phyloP scores from a whole-genome alignment of 1,140 invertebrate genomes.

The Conus ventricosus region DNA sequence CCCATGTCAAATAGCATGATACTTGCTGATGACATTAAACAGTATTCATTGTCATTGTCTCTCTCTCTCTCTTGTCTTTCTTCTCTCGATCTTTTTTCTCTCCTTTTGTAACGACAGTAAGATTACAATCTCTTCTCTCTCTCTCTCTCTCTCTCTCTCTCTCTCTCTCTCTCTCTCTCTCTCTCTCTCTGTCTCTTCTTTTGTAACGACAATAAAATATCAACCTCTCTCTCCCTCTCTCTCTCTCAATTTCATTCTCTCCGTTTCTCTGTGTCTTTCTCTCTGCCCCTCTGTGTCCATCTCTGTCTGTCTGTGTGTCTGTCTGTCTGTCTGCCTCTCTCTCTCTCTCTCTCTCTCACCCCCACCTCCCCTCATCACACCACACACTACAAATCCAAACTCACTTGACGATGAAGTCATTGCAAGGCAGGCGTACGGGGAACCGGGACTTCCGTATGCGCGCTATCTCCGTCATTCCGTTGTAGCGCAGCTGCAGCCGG shows the following conservation, averaged over 20 bases:
- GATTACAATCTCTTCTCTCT: too few species aligned
- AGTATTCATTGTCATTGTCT: too few species aligned
- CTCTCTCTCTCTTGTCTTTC: too few species aligned
- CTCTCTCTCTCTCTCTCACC: background rate
- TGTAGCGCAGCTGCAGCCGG: conserved; percentile 82
- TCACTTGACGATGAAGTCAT: conserved; percentile 60
- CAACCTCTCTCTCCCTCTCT: background rate
- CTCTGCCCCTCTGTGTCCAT: background rate
- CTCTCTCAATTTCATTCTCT: background rate
- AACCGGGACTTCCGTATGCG: conserved; percentile 63
- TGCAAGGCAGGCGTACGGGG: conserved; percentile 54
- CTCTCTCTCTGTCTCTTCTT: background rate
- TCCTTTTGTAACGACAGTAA: too few species aligned
- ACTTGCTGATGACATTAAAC: too few species aligned
- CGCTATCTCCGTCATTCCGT: conserved; percentile 68
- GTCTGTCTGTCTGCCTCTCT: background rate
- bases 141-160: background rate
- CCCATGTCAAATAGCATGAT: too few species aligned
- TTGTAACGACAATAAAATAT: too few species aligned
- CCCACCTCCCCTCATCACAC: too few species aligned
- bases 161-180: background rate
- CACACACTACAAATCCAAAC: background rate
- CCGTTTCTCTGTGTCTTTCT: background rate
- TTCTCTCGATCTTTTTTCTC: too few species aligned
- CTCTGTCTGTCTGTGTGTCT: background rate